Base-by-base conservation (phyloP, 2,888 invertebrate genomes). In the Nesidiocoris tenuis region DNA sequence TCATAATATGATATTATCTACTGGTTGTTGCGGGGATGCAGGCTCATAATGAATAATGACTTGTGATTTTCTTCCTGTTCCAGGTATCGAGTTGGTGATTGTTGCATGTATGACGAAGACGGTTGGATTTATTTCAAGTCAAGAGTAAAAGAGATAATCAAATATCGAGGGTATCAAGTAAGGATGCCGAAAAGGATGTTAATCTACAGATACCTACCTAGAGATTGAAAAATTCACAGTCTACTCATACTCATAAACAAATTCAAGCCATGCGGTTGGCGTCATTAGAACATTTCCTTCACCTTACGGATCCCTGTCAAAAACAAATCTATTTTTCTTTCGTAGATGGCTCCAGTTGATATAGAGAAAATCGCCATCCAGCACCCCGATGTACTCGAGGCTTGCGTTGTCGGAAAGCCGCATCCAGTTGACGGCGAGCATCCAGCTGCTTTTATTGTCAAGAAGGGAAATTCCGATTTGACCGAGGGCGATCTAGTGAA, bases 301-400 rank as follows among this genome's bases (percentile, higher is more conserved):
- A 12, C 54, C 7, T 12, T 12, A 12, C 12, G 54, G 54, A 12
- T 12, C 9, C 54, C 12, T 54, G 7, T 7, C 54, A 54, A 12
- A 12, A 12, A 12, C 9, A 12, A 7, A 54, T 12, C 9, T 54
- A 12, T 12, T 56, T 23, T 23, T 22, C 23, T 17, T n/a, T 63
- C 68, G 0, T 90, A 92, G 87, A 92, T 92, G 25, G 91, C 95
- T 0, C 95, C 95, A 1, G 94, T 95, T 0, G 95, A 96, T 84
- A 84, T 96, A 56, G 96, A 96, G 84, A 90, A 90, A n/a, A 81
- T 95, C 65, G 83, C 95, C 57, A 84, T 94, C 68, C 88, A 88
- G 55, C 89, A 92, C 85, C 85, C 87, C 0, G 87, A 87, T 71
- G 88, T 95, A 67, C 86, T 87, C 72, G 94, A 95, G 82, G 91